A percentile compares a stretch with the other conserved stretches of the same genome.
Conservation (phyloP, 2,888 invertebrate species). For the Eupeodes luniger region DNA sequence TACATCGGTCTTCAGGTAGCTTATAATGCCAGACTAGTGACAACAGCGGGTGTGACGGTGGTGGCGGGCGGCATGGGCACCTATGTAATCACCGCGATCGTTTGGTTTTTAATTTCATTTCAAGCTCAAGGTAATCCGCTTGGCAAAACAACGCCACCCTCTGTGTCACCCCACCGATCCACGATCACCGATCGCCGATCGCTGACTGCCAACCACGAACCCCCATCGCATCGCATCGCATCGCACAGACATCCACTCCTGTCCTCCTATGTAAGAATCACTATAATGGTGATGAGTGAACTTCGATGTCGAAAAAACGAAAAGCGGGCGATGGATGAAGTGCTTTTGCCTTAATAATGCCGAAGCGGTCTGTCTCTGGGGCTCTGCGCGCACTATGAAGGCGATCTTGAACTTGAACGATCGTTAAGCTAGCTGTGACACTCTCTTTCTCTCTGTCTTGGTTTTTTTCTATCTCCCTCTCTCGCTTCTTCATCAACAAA, state of each 20-base stretch:
- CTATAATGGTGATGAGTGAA: conserved; percentile 58
- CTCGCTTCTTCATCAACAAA: conserved; percentile 34
- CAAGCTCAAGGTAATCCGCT: conserved; percentile 76
- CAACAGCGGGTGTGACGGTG: not conserved
- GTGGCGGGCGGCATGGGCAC: conserved; percentile 1
- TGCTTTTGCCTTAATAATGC: conserved; percentile 24
- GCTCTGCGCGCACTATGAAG: not conserved
- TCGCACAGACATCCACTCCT: not conserved
- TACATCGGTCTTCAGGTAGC: conserved; percentile 55
- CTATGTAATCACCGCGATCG: conserved; percentile 65
- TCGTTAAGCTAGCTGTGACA: conserved; percentile 55
- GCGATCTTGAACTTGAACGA: conserved; percentile 76
- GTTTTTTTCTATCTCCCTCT: not conserved
- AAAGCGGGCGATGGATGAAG: conserved; percentile 46
- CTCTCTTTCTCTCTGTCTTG: not conserved
- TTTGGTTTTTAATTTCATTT: conserved; percentile 75
- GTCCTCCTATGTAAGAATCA: conserved; percentile 7
- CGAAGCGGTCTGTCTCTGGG: conserved; percentile 28
- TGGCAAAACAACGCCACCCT: conserved; percentile 47
- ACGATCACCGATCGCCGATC: too few species aligned
- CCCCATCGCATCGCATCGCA: not conserved
- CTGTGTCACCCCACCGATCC: not conserved
- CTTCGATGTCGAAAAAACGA: conserved; percentile 12
- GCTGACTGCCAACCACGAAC: not conserved
- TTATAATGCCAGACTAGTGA: not conserved